A percentile compares a stretch with the other conserved stretches of the same genome.
Conservation (phyloP, 2,888 invertebrate species). For the Oasisia sp. region DNA sequence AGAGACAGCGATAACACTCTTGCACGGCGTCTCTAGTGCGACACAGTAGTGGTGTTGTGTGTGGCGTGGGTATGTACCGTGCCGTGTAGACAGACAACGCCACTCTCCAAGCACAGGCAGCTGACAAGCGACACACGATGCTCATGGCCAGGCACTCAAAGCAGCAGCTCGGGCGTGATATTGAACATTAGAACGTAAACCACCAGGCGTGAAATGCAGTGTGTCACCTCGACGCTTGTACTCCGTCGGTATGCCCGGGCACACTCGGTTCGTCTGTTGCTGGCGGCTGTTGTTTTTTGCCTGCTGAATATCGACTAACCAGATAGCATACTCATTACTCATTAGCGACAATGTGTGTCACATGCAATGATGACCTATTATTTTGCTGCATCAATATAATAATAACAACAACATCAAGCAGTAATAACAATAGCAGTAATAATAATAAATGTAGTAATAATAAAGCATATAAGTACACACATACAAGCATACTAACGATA, state of each 20-base stretch:
- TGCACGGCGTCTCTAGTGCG: no score
- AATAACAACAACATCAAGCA: neutral
- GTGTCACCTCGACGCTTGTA: neutral
- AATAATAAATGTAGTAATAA: no score
- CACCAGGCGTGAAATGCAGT: neutral
- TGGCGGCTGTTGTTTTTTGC: neutral
- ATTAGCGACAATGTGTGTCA: neutral
- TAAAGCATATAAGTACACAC: no score
- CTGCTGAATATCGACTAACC: neutral
- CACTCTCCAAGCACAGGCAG: neutral
- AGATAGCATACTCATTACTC: neutral
- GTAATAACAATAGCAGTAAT: no score
- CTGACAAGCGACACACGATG: neutral
- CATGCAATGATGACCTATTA: neutral
- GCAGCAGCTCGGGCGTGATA: neutral
- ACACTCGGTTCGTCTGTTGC: neutral
- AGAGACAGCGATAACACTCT: no score
- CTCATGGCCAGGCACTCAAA: neutral
- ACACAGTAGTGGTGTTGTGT: no score
- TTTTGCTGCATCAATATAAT: neutral
- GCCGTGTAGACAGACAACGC: neutral
- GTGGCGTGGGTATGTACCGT: neutral
- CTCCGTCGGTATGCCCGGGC: neutral
- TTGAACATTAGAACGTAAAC: neutral
- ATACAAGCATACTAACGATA: neutral